Base-by-base conservation (phyloP, 92 coral and sea anemone genomes). In the Parazoanthus darwini region DNA sequence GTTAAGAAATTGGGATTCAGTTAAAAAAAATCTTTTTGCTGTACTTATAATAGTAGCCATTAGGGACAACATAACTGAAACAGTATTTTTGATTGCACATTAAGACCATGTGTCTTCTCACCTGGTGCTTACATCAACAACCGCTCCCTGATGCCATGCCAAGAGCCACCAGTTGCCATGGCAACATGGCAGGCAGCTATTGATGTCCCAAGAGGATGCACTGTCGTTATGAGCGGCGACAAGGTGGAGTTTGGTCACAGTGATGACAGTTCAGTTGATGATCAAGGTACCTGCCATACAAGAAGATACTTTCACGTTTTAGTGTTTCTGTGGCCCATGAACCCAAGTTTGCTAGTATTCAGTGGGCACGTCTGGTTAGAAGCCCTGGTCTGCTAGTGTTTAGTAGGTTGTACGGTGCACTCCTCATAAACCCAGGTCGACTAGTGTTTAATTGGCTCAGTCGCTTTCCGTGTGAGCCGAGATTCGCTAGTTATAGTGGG, bases 121-220 rank as follows among this genome's bases (percentile, higher is more conserved):
- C 99, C 99, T 42, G 99, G 99, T 70, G 99, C 99, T 1, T 97
- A 97, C 90, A 97, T 97, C 92, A 97, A 97, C 95, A 97, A 97
- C 89, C 98, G 99, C 43, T 97, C 99, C 15, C 94, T 97, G 63
- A 97, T 97, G 99, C 99, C 99, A 3, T 95, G 99, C 76, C 99
- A 97, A 77, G 99, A 97, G 82, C 99, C 99, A 10, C 99, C 99
- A 10, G 87, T 95, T 94, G 99, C 99, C 92, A 97, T 97, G 98
- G 92, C 98, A 89, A 94, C 98, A 0, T 97, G 99, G 99, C 99
- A 97, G 80, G 99, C 99, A 56, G 90, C 97, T 73, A 95, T 97
- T 81, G 97, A 93, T 88, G 99, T 94, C 43, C 98, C 99, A 11
- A 90, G 86, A 85, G 99, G 96, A n/a, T 97, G 98, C 87, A 91